Evolutionary conservation across 2,113 vertebrate genomes (phyloP), one percentile per base, ranked within the genome.

Genomic region (Myiozetetes cayanensis): DNA sequence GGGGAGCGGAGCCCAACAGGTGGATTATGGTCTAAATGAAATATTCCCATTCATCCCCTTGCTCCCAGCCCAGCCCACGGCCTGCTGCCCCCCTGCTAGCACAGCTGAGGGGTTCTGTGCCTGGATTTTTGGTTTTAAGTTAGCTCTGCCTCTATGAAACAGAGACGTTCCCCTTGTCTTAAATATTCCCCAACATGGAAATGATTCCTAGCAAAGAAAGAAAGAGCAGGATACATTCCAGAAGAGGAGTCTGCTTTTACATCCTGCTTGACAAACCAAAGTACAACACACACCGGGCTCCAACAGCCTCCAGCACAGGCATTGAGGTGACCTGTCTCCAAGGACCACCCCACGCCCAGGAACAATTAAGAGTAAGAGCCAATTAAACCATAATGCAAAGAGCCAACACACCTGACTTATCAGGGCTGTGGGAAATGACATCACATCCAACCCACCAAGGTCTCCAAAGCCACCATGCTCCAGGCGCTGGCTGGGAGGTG

Each of bases 281-380:
- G 76, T 46, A 6, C 30, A 63, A 27, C 44, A 31, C 56, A 33
- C 24, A 39, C 52, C 21, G 58, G 58, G n/a, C 68, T 73, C 30
- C 2, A 25, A 6, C 23, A 73, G 58, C 14, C 52, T 73, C 73
- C 35, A 0, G 80, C 56, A 44, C 3, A 0, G 5, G 2, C 12
- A 10, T 10, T 59, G 62, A 72, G 50, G 11, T 24, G 62, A 83
- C 56, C 43, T 7, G 14, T 35, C 68, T 70, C 81, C 37, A 47
- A 58, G 3, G 39, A 41, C 75, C 61, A 72, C 55, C 41, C 67
- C 37, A 44, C 41, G 50, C 18, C 12, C 14, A 66, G 55, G 28
- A 66, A 66, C 35, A 14, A 41, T 62, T 28, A 62, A 39, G 25
- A 62, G 22, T 41, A 68, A 67, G 28, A 92, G 43, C 19, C 59